phyloP scores from a whole-genome alignment of 2,797 vertebrate genomes.

The Girardinus metallicus region DNA sequence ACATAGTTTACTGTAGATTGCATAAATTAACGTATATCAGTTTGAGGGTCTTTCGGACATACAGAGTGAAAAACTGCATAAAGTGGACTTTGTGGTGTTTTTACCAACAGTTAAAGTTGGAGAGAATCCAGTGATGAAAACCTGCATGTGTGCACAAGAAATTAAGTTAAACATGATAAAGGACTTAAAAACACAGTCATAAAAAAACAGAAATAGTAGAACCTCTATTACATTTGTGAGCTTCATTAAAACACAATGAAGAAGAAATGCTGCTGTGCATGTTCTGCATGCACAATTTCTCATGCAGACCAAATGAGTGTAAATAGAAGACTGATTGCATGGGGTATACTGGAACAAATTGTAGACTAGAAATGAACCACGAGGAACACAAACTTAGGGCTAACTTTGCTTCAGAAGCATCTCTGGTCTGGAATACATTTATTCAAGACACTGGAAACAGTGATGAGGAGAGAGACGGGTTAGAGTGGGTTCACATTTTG shows the following conservation, averaged over 20 bases:
- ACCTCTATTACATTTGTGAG: background rate
- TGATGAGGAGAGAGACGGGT: too few species aligned
- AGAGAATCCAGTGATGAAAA: constrained; percentile 8
- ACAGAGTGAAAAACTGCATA: constrained; percentile 27
- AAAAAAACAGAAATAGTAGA: too few species aligned
- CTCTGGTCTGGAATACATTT: background rate
- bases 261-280: background rate
- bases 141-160: constrained; percentile 4
- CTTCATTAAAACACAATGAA: background rate
- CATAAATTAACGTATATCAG: constrained; percentile 21
- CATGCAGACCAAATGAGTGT: background rate
- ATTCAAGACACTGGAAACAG: background rate
- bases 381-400: background rate
- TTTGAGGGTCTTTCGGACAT: constrained; percentile 27
- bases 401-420: background rate
- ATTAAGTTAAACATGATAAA: background rate
- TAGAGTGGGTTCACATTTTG: too few species aligned
- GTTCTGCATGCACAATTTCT: background rate
- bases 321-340: background rate
- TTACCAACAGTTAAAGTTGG: constrained; percentile 5
- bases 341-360: background rate
- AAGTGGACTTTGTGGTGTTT: constrained; percentile 25
- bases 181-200: constrained; percentile 29
- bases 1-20: constrained; percentile 45
- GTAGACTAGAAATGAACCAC: background rate